These are phyloP conservation scores for Tortrix viridana DNA, from an alignment of 2,888 invertebrate genomes.

Conservation along the genomic window DNA sequence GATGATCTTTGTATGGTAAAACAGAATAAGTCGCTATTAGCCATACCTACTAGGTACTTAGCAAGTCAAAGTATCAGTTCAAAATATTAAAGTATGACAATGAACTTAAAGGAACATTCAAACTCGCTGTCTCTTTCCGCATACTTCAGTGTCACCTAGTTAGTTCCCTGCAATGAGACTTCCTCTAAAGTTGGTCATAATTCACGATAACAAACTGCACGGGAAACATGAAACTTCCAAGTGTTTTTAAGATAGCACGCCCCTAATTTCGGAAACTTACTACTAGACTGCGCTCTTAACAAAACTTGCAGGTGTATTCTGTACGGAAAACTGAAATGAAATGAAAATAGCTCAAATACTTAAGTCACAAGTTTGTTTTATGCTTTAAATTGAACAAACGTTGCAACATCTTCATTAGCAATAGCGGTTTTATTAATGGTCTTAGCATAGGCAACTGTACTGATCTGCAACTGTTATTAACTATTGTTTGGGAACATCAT, in stretches of 20 bases:
- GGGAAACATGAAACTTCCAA: slow-evolving; percentile 25
- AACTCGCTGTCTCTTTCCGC: neutral
- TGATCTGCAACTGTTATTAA: slow-evolving; percentile 4
- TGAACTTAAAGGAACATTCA: too few species aligned
- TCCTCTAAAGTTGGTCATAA: slow-evolving; percentile 24
- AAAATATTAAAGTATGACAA: too few species aligned
- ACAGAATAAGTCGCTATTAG: too few species aligned
- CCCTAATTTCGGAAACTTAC: slow-evolving; percentile 25
- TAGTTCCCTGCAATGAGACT: slow-evolving; percentile 11
- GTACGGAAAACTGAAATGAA: slow-evolving; percentile 22
- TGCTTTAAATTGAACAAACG: neutral
- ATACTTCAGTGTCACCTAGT: slow-evolving; percentile 2
- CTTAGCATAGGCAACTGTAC: slow-evolving; percentile 10
- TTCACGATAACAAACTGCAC: slow-evolving; percentile 28
- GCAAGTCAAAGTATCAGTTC: too few species aligned
- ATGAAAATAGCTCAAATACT: slow-evolving; percentile 27
- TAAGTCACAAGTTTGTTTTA: slow-evolving; percentile 19
- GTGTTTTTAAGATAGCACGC: slow-evolving; percentile 34
- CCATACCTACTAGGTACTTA: too few species aligned
- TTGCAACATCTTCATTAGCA: slow-evolving; percentile 25
- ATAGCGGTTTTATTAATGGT: slow-evolving; percentile 9
- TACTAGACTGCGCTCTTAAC: slow-evolving; percentile 27
- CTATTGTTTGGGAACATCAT: slow-evolving; percentile 62
- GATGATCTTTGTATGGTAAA: too few species aligned
- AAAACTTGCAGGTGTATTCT: slow-evolving; percentile 31